Evolutionary conservation across 2,113 vertebrate species (phyloP).

Genomic region (Lutjanus erythropterus): DNA sequence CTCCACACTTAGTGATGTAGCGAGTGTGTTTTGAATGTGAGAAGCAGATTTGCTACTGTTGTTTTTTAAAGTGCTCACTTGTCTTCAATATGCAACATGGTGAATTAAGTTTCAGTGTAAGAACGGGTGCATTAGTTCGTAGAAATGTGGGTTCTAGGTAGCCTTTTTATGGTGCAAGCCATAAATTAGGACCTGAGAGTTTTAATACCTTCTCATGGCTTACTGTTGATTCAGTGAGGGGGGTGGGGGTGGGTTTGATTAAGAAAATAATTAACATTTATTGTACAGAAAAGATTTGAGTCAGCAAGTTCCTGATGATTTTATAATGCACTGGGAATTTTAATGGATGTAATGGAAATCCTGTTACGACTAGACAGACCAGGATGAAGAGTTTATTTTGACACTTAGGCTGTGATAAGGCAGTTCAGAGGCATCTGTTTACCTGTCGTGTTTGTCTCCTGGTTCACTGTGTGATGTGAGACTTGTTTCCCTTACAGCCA

Average conservation of each 20-base stretch:
- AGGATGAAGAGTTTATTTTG: conserved; percentile 27
- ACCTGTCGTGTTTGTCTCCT: conserved; percentile 64
- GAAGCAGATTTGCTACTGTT: conserved; percentile 2
- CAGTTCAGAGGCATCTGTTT: conserved; percentile 17
- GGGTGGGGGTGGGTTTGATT: too few species aligned
- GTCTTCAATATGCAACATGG: conserved; percentile 20
- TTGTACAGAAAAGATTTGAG: conserved; percentile 10
- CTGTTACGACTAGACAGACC: background rate
- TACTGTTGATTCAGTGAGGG: too few species aligned
- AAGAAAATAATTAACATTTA: conserved; percentile 1
- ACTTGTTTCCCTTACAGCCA: conserved; percentile 99
- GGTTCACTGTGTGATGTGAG: conserved; percentile 95
- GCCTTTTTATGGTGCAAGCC: conserved; percentile 21
- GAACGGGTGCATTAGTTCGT: background rate
- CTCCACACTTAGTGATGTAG: conserved; percentile 17
- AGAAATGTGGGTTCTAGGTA: conserved; percentile 9
- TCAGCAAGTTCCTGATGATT: background rate
- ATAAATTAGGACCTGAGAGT: background rate
- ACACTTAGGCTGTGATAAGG: background rate
- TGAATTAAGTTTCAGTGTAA: conserved; percentile 19
- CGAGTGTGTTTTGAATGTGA: conserved; percentile 9
- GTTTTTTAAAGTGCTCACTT: conserved; percentile 16
- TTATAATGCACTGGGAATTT: background rate
- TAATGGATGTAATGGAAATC: background rate
- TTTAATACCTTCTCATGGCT: background rate